Conservation (phyloP, 2,113 vertebrate genomes). For the human (Homo sapiens) region GRCh38 chr6:146975501-146976000, state of each 20-base stretch:
- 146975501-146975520: slow-evolving; percentile 70
- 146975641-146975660: slow-evolving; percentile 48
- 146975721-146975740: slow-evolving; percentile 48
- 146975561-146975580: neutral
- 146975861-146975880: neutral
- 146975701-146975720: slow-evolving; percentile 11
- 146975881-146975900: neutral
- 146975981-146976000: neutral
- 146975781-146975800: neutral
- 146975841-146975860: neutral
- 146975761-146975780: neutral
- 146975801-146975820: neutral
- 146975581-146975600: slow-evolving; percentile 17
- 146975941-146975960: neutral
- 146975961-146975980: neutral
- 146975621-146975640: neutral
- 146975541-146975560: neutral
- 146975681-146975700: neutral
- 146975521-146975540: slow-evolving; percentile 45
- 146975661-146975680: neutral
- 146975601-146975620: slow-evolving; percentile 16
- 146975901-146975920: neutral
- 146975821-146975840: neutral
- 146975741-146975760: neutral
- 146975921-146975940: neutral